Evolutionary conservation across 2,113 vertebrate species (phyloP), one percentile per base, ranked within the genome.

Genomic region (Pica pica): DNA sequence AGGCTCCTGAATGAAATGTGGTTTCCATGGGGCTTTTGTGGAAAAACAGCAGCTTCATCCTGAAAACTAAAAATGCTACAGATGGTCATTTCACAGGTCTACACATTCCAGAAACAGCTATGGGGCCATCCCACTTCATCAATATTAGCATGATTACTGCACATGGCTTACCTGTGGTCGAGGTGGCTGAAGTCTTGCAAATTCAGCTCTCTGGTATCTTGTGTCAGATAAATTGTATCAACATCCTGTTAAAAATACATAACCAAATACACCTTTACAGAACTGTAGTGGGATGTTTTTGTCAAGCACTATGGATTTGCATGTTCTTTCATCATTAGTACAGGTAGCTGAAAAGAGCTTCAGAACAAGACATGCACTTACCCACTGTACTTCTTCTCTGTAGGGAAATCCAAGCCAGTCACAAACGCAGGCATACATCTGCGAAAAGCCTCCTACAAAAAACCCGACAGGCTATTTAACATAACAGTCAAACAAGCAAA

Each of bases 161-260:
- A 46, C 42, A 46, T 67, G 57, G 42, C 82, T 97, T 97, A 99
- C 99, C 99, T 99, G 98, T 99, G 99, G 89, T 99, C 99, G 83
- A 99, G 98, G 93, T 99, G 99, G 97, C 99, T 99, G 95, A 99
- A 99, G 93, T 99, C 99, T 95, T 99, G 99, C 63, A 99, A 98
- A 97, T 99, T 99, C 91, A 99, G 70, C 68, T 99, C 99, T 88
- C 98, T 98, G 47, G 99, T 99, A 96, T 99, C 99, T 98, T 99
- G 99, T 14, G 99, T 99, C 96, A 99, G 97, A 96, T 99, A 99
- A 97, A 99, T 99, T 3, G 99, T 99, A 96, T 99, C 99, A 19
- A 99, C 99, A 78, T 99, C 99, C 99, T 99, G 90, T 95, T 87
- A 78, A 94, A 97, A 96, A 95, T 5, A 87, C 4, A 88, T 12